Evolutionary conservation across 2,888 invertebrate species (phyloP), one percentile per base, ranked within the genome.

Genomic region (Clepsis dumicolana): DNA sequence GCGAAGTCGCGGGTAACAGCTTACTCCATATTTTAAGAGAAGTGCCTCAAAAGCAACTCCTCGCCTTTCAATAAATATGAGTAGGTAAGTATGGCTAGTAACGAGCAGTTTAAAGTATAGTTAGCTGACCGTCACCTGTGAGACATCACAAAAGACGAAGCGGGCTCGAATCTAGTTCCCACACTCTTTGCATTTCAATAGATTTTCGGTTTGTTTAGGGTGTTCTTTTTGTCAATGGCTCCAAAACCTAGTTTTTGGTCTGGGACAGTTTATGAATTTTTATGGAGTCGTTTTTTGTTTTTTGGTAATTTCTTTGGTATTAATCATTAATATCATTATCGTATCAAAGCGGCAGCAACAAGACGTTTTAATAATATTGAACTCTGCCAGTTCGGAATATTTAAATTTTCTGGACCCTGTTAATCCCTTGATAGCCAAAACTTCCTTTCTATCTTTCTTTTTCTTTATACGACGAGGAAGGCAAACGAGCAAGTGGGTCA

Each of bases 141-240:
- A 38, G 25, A 38, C n/a, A 32, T 25, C 57, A 62, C 57, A 67
- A 60, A 50, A 56, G 48, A 67, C 38, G 56, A 59, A 59, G 48
- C 16, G 48, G 12, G 16, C 56, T 57, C 54, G 25, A 62, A 56
- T 63, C 56, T 67, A 67, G 62, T 67, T 67, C 67, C 67, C 67
- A 62, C 50, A 48, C 56, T 52, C 54, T 67, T 67, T 56, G 66
- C 66, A 67, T 67, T 56, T 50, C 56, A 67, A 63, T 48, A 50
- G 61, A 12, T 8, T 8, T 50, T 38, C 21, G 38, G 62, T 67
- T 67, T 67, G 62, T 67, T 67, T 63, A 56, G 62, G 67, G 62
- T 67, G 67, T 44, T 56, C 32, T 24, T 48, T 54, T 67, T 50
- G 62, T 50, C 32, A 29, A n/a, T 56, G 62, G 50, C 50, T 67